Conservation (phyloP, 1,140 invertebrate genomes). For the Brachionus calyciflorus region DNA sequence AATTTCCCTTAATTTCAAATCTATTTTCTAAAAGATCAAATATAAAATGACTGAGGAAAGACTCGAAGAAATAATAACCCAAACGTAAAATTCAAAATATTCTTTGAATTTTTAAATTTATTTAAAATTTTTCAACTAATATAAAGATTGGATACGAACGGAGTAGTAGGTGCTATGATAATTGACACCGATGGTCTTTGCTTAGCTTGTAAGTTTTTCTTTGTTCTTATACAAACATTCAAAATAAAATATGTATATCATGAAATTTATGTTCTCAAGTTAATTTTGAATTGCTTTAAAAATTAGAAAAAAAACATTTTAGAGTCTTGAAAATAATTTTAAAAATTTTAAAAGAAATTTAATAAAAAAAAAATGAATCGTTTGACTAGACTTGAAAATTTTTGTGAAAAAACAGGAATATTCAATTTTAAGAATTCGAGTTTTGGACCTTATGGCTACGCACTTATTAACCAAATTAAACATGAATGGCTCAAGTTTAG, state of each 20-base stretch:
- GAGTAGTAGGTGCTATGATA: conserved; percentile 38
- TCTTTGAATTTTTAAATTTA: background rate
- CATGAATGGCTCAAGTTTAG: conserved; percentile 33
- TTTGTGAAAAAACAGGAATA: conserved; percentile 16
- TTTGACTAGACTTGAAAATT: background rate
- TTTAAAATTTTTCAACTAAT: background rate
- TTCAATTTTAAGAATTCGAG: background rate
- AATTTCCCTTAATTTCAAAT: too few relatives aligned
- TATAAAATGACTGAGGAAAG: conserved; percentile 30
- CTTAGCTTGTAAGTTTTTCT: conserved; percentile 29
- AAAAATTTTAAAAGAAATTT: conserved; percentile 24
- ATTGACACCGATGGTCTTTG: conserved; percentile 38
- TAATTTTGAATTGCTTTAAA: conserved; percentile 9
- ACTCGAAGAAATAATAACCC: conserved; percentile 32
- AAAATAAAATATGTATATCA: conserved; percentile 1
- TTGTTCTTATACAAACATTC: background rate
- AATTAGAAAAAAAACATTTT: too few relatives aligned
- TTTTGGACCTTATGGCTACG: conserved; percentile 12
- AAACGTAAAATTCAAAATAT: background rate
- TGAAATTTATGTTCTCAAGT: too few relatives aligned
- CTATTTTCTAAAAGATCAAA: background rate
- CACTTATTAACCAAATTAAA: conserved; percentile 25
- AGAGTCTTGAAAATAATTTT: background rate
- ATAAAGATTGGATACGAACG: conserved; percentile 21
- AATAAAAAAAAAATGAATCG: conserved; percentile 27